Evolutionary conservation across 2,113 vertebrate genomes (phyloP), one percentile per base, ranked within the genome.

Genomic region (Psephotus haematonotus): DNA sequence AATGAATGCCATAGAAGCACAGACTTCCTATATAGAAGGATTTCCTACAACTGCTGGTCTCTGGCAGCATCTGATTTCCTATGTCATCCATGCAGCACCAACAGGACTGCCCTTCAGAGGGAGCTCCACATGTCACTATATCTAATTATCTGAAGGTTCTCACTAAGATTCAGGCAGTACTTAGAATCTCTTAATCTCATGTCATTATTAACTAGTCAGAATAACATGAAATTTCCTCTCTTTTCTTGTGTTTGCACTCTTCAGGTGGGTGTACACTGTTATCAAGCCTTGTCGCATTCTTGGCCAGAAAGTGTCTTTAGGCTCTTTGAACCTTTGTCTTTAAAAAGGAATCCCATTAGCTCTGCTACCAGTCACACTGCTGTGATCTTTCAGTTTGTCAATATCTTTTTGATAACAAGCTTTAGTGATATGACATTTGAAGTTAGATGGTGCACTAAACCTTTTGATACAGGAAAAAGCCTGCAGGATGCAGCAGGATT

Each of bases 381-480:
- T 93, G 55, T 71, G 76, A 90, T 93, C 88, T 86, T 88, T 59
- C 71, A 55, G 90, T 62, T 68, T 90, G 92, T 83, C 93, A 92
- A 90, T 92, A 96, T n/a, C 82, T 84, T 86, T 94, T 64, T 86
- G 76, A 78, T 88, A 93, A 81, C 62, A 88, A 94, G 90, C 60
- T 90, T 76, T 47, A 70, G 39, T 13, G 47, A n/a, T 19, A 33
- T 93, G 76, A 29, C 83, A 68, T 86, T 92, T 94, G 81, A 95
- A 94, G 72, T 68, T 7, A 31, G 71, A 75, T 57, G 43, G 33
- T 68, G 64, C 76, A 65, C 55, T 71, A 35, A 67, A 75, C 35
- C 68, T 81, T 94, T 52, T 0, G 0, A n/a, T 19, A 50, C 15
- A 81, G 25, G 46, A 17, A 65, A 86, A 80, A 77, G 20, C 18